These are phyloP conservation scores for Steromphala cineraria DNA, from an alignment of 2,888 invertebrate species.

Conservation along the genomic window DNA sequence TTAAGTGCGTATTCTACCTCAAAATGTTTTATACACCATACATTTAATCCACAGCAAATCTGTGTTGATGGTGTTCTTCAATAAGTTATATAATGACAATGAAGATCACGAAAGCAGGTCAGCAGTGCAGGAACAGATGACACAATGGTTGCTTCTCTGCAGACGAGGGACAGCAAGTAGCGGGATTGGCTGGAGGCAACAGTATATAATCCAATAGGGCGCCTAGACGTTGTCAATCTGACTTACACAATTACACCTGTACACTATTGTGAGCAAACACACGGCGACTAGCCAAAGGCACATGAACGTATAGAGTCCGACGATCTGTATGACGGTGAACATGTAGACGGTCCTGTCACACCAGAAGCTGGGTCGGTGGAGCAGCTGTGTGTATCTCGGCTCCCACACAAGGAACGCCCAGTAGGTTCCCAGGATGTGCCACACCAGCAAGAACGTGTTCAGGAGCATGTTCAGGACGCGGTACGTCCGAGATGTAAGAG, in stretches of 20 bases:
- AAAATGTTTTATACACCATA: too few species aligned
- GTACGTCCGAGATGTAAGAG: slow-evolving; percentile 76
- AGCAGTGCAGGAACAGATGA: too few species aligned
- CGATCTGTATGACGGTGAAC: slow-evolving; percentile 85
- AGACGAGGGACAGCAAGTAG: too few species aligned
- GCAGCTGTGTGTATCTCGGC: slow-evolving; percentile 84
- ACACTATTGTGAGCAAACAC: neutral
- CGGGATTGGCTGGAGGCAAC: too few species aligned
- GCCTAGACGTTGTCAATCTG: slow-evolving; percentile 1
- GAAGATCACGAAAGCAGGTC: too few species aligned
- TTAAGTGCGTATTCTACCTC: too few species aligned
- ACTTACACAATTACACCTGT: slow-evolving; percentile 9
- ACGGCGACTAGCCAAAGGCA: slow-evolving; percentile 15
- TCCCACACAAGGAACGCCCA: slow-evolving; percentile 87
- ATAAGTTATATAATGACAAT: too few species aligned
- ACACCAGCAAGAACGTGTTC: slow-evolving; percentile 82
- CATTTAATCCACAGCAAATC: too few species aligned
- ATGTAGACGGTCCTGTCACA: slow-evolving; percentile 87
- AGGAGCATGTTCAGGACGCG: slow-evolving; percentile 82
- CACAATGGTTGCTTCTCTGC: too few species aligned
- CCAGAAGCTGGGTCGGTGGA: slow-evolving; percentile 87
- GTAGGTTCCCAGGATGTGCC: slow-evolving; percentile 87
- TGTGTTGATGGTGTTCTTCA: too few species aligned
- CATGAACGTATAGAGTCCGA: slow-evolving; percentile 81
- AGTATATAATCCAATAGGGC: neutral